Evolutionary conservation across 2,113 vertebrate species (phyloP).

Genomic region (Baryphthengus martii): DNA sequence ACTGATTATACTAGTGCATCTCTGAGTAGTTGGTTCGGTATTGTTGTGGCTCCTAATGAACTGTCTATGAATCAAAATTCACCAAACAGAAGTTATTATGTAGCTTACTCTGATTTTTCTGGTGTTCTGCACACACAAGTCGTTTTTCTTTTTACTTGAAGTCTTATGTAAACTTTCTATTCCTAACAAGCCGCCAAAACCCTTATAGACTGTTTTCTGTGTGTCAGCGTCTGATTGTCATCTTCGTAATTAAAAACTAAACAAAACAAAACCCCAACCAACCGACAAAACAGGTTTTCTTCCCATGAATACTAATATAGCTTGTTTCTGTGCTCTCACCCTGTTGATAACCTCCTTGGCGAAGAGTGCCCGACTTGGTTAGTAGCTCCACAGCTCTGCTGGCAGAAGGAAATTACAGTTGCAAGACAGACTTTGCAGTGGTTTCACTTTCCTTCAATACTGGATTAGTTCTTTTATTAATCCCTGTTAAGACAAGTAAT

Average conservation of each 20-base stretch:
- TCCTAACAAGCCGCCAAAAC: neutral
- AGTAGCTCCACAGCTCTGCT: neutral
- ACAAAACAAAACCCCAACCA: neutral
- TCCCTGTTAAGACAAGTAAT: constrained; percentile 22
- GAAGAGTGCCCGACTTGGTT: neutral
- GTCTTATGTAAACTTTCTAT: neutral
- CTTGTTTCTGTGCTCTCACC: neutral
- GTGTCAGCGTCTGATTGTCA: neutral
- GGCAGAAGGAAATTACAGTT: neutral
- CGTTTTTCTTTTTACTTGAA: neutral
- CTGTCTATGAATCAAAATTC: neutral
- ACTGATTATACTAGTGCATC: neutral
- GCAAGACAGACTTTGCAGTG: neutral
- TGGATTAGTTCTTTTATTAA: constrained; percentile 19
- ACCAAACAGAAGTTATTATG: neutral
- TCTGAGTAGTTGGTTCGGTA: neutral
- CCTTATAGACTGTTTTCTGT: neutral
- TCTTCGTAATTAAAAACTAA: neutral
- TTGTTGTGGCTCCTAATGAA: neutral
- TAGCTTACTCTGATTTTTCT: neutral
- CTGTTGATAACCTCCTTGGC: neutral
- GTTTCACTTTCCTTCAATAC: neutral
- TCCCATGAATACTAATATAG: neutral
- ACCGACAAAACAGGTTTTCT: neutral
- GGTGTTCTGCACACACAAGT: neutral